A percentile compares a stretch with the other conserved stretches of the same genome.
phyloP scores from a whole-genome alignment of 30 jellyfish, hydroid and myxozoan genomes.

The Morbakka virulenta region DNA sequence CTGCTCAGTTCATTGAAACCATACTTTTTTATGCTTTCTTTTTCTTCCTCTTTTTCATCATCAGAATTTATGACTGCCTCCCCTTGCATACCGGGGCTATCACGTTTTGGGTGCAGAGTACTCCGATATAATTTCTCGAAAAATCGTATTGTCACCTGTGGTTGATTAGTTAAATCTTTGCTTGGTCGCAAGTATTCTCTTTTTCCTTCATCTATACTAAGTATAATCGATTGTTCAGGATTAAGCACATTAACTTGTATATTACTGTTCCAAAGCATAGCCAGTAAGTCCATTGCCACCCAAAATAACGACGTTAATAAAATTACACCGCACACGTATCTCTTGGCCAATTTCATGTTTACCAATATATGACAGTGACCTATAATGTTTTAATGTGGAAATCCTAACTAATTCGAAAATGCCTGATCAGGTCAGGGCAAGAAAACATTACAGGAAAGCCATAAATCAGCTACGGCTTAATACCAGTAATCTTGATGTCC shows the following conservation, averaged over 20 bases:
- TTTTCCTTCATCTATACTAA: constrained; percentile 53
- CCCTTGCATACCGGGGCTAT: constrained; percentile 93
- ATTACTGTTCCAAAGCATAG: constrained; percentile 64
- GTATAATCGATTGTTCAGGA: constrained; percentile 64
- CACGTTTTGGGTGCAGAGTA: constrained; percentile 46
- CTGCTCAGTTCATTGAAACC: constrained; percentile 93
- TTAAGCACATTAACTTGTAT: constrained; percentile 52
- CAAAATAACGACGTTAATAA: constrained; percentile 78
- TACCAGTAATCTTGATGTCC: too few relatives aligned
- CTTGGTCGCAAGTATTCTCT: constrained; percentile 42
- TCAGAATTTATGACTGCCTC: constrained; percentile 66
- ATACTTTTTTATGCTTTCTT: constrained; percentile 69
- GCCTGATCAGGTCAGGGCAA: too few relatives aligned
- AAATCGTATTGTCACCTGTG: constrained; percentile 59
- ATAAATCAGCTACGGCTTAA: too few relatives aligned
- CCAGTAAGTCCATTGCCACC: constrained; percentile 78
- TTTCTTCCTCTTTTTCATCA: constrained; percentile 71
- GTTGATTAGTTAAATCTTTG: constrained; percentile 6
- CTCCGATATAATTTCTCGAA: constrained; percentile 60
- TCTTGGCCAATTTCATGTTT: constrained; percentile 89
- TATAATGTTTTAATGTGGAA: too few relatives aligned
- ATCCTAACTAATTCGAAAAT: too few relatives aligned
- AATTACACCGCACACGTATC: constrained; percentile 80
- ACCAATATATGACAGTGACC: too few relatives aligned
- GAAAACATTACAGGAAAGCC: too few relatives aligned